phyloP scores from a whole-genome alignment of 1,140 invertebrate species.

The Nephila pilipes region DNA sequence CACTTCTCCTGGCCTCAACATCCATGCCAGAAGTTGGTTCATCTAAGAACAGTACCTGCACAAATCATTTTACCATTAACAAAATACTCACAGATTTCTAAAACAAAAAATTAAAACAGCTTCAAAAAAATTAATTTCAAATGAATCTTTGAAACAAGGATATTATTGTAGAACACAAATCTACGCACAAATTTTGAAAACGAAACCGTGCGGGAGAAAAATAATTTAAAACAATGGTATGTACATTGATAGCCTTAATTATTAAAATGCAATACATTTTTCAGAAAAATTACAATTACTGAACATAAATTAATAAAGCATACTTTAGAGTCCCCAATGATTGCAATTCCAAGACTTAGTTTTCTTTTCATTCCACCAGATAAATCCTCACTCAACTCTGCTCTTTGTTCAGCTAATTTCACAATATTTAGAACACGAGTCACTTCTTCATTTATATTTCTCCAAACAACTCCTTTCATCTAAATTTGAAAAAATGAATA shows the following conservation, averaged over 20 bases:
- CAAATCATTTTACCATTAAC: no score
- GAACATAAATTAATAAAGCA: not conserved
- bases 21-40: conserved; percentile 83
- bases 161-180: no score
- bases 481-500: not conserved
- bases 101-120: no score
- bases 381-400: conserved; percentile 87
- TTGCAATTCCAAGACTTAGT: conserved; percentile 91
- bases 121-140: no score
- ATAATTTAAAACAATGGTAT: no score
- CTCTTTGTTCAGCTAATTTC: conserved; percentile 84
- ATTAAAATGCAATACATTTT: no score
- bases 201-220: no score
- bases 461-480: conserved; percentile 61
- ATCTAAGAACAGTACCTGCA: conserved; percentile 80
- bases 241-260: no score
- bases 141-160: no score
- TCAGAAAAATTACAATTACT: no score
- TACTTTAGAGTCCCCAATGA: conserved; percentile 85
- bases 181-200: no score
- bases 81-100: no score
- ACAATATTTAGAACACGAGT: conserved; percentile 80
- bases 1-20: conserved; percentile 83
- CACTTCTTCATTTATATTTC: conserved; percentile 2
- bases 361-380: conserved; percentile 94